A percentile compares a stretch with the other conserved stretches of the same genome.
Conservation (phyloP, 2,797 vertebrate species). For the Artibeus jamaicensis region DNA sequence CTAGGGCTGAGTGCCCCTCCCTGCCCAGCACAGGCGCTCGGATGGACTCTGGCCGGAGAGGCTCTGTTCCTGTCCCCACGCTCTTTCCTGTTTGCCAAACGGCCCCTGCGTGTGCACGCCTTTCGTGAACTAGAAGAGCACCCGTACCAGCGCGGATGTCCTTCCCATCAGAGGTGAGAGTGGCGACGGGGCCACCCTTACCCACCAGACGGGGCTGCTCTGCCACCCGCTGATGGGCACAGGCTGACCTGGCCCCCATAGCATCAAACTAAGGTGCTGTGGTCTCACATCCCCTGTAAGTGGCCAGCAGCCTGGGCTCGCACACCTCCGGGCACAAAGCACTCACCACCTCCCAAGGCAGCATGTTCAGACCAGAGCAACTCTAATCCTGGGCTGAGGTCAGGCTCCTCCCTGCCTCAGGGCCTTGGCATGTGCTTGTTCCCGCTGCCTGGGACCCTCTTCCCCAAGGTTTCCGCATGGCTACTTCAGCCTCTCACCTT, state of each 20-base stretch:
- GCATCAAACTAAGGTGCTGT: not conserved
- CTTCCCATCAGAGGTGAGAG: not conserved
- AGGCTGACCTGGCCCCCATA: not conserved
- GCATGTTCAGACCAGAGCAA: not conserved
- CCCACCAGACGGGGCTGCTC: not conserved
- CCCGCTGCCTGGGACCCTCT: not conserved
- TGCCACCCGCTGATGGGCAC: not conserved
- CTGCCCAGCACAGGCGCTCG: accelerated
- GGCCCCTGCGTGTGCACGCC: accelerated
- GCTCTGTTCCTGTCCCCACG: not conserved
- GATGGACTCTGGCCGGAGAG: not conserved
- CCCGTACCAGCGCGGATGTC: not conserved
- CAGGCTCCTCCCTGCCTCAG: not conserved
- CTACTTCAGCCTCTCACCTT: not conserved
- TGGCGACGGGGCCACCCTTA: not conserved
- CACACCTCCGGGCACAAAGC: not conserved
- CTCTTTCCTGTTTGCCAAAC: not conserved
- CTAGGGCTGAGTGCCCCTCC: not conserved
- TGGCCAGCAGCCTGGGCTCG: not conserved
- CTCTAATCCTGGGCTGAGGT: not conserved
- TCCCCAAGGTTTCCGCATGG: not conserved
- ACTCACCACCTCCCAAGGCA: not conserved
- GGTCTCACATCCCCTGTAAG: not conserved
- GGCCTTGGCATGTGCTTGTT: not conserved
- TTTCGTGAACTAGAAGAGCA: not conserved